Conservation (phyloP, 53 echinoderm and acorn worm genomes). For the Astropecten irregularis region DNA sequence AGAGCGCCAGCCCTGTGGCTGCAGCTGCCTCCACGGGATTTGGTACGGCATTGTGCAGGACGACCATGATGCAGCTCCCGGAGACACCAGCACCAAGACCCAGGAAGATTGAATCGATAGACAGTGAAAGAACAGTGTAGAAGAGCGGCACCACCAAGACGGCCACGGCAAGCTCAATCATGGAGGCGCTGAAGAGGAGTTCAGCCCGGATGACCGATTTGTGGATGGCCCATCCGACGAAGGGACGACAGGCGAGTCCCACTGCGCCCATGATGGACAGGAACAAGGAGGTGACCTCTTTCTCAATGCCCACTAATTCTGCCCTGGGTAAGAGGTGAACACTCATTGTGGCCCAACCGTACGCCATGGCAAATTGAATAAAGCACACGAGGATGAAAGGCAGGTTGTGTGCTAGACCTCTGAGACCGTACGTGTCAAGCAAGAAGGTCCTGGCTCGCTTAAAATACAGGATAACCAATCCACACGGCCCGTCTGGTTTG, state of each 20-base stretch:
- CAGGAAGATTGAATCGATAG: neutral
- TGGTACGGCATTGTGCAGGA: neutral
- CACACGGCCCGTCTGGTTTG: neutral
- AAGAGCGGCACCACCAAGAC: neutral
- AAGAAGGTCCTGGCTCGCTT: neutral
- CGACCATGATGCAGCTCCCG: neutral
- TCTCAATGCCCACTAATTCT: neutral
- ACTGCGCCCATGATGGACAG: neutral
- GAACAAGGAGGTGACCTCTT: neutral
- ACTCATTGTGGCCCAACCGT: neutral
- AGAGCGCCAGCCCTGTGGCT: neutral
- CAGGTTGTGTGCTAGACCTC: neutral
- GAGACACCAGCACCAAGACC: neutral
- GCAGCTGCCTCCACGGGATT: neutral
- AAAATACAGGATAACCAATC: neutral
- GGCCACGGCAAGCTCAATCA: neutral
- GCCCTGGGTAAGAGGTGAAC: conserved; percentile 6
- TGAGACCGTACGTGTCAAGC: conserved; percentile 8
- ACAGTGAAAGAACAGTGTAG: neutral
- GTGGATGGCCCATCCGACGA: neutral
- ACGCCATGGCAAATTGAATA: neutral
- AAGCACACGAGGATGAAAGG: neutral
- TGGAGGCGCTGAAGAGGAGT: neutral
- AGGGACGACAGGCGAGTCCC: neutral
- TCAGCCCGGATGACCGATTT: neutral